phyloP scores from a whole-genome alignment of 2,797 vertebrate genomes.

The Falco berigora region DNA sequence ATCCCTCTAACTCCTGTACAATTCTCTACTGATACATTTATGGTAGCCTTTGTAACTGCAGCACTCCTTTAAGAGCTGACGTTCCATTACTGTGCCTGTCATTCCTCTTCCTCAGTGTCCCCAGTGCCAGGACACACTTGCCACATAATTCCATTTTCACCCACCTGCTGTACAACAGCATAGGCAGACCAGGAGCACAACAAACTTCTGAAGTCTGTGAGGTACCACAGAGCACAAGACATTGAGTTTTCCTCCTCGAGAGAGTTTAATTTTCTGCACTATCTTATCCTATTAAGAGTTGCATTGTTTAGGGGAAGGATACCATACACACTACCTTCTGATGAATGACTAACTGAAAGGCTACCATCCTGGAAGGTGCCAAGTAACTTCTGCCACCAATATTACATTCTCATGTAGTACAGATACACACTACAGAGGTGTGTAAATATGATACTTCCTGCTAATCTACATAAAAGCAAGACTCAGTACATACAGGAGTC shows the following conservation, averaged over 20 bases:
- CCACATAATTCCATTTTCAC: neutral
- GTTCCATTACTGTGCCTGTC: neutral
- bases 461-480: neutral
- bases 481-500: neutral
- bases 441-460: neutral
- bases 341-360: neutral
- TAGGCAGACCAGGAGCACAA: neutral
- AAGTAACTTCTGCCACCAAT: neutral
- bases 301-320: neutral
- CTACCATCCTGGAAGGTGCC: neutral
- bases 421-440: neutral
- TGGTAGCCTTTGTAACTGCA: neutral
- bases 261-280: neutral
- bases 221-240: neutral
- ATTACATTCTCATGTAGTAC: neutral
- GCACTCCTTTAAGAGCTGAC: neutral
- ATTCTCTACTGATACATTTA: neutral
- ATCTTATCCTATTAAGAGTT: neutral
- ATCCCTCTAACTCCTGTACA: neutral
- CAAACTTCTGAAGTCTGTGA: neutral
- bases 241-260: neutral
- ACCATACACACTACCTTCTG: neutral
- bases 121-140: neutral
- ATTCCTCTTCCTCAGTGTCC: neutral
- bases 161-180: neutral